Evolutionary conservation across 2,888 invertebrate species (phyloP).

Genomic region (Vesta saturnalis): DNA sequence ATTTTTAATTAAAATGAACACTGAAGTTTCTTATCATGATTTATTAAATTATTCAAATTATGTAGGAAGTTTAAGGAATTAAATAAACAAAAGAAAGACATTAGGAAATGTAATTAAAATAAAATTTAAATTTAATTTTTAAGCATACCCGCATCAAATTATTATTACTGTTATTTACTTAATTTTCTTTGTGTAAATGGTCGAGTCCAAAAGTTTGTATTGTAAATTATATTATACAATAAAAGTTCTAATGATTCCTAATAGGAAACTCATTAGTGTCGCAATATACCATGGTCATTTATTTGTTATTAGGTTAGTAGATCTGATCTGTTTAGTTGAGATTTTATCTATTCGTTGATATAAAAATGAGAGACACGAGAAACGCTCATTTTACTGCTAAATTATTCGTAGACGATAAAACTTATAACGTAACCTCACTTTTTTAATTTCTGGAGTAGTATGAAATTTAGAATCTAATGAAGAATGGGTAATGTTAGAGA

Average conservation of each 20-base stretch:
- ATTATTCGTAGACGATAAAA: slow-evolving; percentile 30
- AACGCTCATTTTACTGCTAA: slow-evolving; percentile 42
- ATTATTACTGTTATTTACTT: slow-evolving; percentile 17
- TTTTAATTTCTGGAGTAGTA: slow-evolving; percentile 16
- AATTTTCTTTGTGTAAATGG: not conserved
- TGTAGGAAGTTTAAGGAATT: too few species aligned
- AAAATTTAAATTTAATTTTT: slow-evolving; percentile 40
- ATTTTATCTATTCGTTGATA: slow-evolving; percentile 37
- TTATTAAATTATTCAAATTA: too few species aligned
- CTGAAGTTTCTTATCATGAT: too few species aligned
- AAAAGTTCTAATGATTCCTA: slow-evolving; percentile 31
- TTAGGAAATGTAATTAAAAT: slow-evolving; percentile 46
- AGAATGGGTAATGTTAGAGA: slow-evolving; percentile 1
- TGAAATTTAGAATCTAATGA: not conserved
- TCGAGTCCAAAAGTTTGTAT: not conserved
- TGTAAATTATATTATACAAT: slow-evolving; percentile 16
- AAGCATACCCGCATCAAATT: slow-evolving; percentile 16
- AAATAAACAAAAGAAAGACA: slow-evolving; percentile 47
- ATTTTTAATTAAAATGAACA: too few species aligned
- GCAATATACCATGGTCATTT: slow-evolving; percentile 36
- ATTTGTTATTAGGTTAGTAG: slow-evolving; percentile 37
- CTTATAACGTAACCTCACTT: slow-evolving; percentile 19
- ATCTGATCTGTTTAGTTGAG: slow-evolving; percentile 36
- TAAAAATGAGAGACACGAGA: slow-evolving; percentile 38
- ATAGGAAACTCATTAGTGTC: slow-evolving; percentile 38